Conservation (phyloP, 2,888 invertebrate species). For the Zhuqinia jingwanae region DNA sequence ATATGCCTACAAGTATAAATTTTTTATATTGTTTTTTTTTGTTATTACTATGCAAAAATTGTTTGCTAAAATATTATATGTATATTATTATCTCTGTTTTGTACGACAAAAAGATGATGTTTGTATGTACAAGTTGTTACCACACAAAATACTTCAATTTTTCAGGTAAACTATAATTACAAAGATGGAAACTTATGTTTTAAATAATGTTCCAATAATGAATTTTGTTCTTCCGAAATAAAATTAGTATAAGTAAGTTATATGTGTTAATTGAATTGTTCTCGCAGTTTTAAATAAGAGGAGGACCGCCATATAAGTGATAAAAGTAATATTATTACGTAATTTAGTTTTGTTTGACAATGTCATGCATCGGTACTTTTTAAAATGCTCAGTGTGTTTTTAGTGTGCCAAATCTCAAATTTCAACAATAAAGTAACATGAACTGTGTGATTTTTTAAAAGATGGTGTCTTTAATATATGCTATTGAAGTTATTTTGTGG, state of each 20-base stretch:
- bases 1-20: too few relatives aligned
- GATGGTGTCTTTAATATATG: too few relatives aligned
- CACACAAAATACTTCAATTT: conserved; percentile 58
- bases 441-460: too few relatives aligned
- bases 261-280: conserved; percentile 6
- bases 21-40: not conserved
- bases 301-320: conserved; percentile 46
- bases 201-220: not conserved
- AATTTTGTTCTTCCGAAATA: not conserved
- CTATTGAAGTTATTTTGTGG: too few relatives aligned
- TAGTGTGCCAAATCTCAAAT: conserved; percentile 75
- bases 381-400: conserved; percentile 74
- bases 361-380: conserved; percentile 14
- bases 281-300: conserved; percentile 10
- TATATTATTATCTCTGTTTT: conserved; percentile 42
- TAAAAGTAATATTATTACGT: conserved; percentile 6
- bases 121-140: conserved; percentile 75
- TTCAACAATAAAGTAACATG: too few relatives aligned
- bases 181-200: not conserved
- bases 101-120: conserved; percentile 61
- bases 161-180: conserved; percentile 25
- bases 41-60: not conserved
- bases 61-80: not conserved
- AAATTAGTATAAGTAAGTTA: not conserved
- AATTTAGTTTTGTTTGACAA: not conserved